Conservation (phyloP, 2,888 invertebrate genomes). For the Nudaria mundana region DNA sequence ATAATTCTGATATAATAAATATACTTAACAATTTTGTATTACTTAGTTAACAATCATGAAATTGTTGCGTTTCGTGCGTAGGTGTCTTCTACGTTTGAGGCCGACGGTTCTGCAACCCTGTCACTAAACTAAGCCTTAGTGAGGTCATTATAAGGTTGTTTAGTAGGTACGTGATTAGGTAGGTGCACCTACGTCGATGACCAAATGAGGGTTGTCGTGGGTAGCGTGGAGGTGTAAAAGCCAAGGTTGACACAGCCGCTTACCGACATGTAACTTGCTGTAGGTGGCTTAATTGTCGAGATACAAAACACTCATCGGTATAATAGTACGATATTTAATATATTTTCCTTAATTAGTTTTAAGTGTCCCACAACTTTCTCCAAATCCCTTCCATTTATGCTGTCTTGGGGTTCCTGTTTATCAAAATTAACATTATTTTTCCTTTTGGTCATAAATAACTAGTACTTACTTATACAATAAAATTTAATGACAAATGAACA, state of each 20-base stretch:
- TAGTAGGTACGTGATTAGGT: conserved; percentile 66
- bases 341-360: conserved; percentile 19
- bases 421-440: too few species aligned
- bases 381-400: conserved; percentile 13
- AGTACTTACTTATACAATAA: too few species aligned
- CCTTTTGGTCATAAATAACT: too few species aligned
- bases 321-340: conserved; percentile 25
- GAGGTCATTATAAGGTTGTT: conserved; percentile 73
- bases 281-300: conserved; percentile 73
- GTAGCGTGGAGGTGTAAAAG: conserved; percentile 75
- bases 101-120: conserved; percentile 66
- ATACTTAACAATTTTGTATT: conserved; percentile 14
- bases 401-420: not conserved
- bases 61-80: conserved; percentile 59
- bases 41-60: conserved; percentile 44
- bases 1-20: conserved; percentile 28
- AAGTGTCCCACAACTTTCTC: conserved; percentile 29
- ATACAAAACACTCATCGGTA: conserved; percentile 57
- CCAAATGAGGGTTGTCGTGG: conserved; percentile 80
- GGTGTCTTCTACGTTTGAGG: conserved; percentile 61
- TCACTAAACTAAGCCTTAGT: conserved; percentile 63
- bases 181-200: conserved; percentile 69
- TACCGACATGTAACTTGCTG: conserved; percentile 62
- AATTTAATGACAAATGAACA: too few species aligned
- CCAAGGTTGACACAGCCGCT: conserved; percentile 77